Percentiles rank a stretch among this genome's conserved stretches.
Evolutionary conservation across 2,113 vertebrate species (phyloP).

Genomic region (Lepidothrix coronata): DNA sequence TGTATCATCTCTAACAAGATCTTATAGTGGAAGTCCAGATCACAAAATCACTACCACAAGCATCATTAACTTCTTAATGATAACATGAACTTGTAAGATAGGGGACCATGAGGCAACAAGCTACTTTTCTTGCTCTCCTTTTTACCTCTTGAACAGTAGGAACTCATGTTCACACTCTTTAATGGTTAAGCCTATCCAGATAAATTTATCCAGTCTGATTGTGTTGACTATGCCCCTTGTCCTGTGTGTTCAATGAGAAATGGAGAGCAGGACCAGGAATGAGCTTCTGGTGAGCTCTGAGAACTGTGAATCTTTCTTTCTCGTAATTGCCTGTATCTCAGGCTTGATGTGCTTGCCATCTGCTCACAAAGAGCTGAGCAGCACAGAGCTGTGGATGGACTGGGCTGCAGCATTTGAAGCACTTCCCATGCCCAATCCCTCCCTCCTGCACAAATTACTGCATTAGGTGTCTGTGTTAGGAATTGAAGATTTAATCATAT

Average conservation of each 20-base stretch:
- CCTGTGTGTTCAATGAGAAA: background rate
- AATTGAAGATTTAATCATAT: background rate
- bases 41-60: background rate
- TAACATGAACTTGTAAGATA: background rate
- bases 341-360: background rate
- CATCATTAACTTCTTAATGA: background rate
- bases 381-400: background rate
- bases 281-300: background rate
- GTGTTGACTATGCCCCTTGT: background rate
- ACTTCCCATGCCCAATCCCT: background rate
- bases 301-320: background rate
- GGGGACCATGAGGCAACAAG: background rate
- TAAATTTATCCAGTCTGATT: background rate
- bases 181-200: background rate
- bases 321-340: background rate
- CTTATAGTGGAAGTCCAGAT: background rate
- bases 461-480: fast-evolving
- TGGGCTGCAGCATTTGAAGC: fast-evolving
- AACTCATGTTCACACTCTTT: background rate
- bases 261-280: background rate
- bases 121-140: background rate
- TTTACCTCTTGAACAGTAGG: background rate
- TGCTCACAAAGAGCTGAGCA: background rate
- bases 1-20: background rate
- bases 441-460: background rate